Percentiles rank a stretch among this genome's conserved stretches.
These are phyloP conservation scores for Ptilorrhoa leucosticta DNA, from an alignment of 2,113 vertebrate species.

Conservation along the genomic window DNA sequence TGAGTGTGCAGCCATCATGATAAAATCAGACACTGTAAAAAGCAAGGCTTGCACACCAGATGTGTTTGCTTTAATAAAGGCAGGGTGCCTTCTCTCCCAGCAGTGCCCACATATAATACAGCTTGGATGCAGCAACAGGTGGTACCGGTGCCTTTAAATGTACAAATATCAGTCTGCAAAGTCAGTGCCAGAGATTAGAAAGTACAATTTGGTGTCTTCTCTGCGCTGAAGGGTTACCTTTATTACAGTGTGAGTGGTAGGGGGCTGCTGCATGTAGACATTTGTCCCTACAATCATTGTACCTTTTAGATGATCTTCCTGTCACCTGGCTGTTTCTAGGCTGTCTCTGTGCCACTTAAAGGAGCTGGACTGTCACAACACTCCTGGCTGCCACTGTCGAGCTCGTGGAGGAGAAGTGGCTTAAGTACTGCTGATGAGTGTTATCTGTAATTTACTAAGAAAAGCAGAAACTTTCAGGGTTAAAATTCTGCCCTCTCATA, in stretches of 20 bases:
- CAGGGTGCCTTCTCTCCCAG: background rate
- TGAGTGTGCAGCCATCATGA: background rate
- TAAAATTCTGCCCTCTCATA: slow-evolving; percentile 25
- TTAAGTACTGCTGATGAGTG: slow-evolving; percentile 11
- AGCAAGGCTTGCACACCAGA: background rate
- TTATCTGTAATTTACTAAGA: slow-evolving; percentile 29
- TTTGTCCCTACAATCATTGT: background rate
- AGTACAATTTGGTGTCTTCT: background rate
- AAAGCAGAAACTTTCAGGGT: slow-evolving; percentile 27
- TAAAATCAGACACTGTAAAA: background rate
- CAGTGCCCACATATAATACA: accelerated
- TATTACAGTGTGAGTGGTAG: background rate
- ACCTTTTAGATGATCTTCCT: background rate
- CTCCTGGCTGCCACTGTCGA: background rate
- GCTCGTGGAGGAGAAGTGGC: background rate
- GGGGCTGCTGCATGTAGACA: background rate
- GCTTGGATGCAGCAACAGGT: background rate
- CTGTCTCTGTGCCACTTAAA: background rate
- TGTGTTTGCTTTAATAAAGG: background rate
- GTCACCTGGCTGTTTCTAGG: background rate
- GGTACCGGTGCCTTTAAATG: background rate
- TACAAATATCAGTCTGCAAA: background rate
- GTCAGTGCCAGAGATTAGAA: background rate
- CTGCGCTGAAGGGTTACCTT: background rate
- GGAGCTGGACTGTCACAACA: background rate